These are phyloP conservation scores for Tapera naevia DNA, from an alignment of 2,797 vertebrate genomes.

Conservation along the genomic window DNA sequence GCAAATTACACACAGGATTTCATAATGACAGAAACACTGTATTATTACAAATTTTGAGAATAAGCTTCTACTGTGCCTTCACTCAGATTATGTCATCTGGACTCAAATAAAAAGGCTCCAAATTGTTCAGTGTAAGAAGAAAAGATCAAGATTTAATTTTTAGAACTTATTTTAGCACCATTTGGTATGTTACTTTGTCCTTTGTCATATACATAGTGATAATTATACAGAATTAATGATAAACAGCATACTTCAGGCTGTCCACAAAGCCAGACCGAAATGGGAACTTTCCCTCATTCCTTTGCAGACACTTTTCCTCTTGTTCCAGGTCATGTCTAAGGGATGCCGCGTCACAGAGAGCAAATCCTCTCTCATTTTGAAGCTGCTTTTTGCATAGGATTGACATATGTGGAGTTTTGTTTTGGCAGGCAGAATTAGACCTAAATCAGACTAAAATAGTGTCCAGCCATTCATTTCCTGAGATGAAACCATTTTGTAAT, in stretches of 20 bases:
- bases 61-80: neutral
- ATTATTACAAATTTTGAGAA: neutral
- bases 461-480: neutral
- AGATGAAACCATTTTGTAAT: neutral
- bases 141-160: neutral
- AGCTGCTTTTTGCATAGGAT: neutral
- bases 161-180: neutral
- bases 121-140: neutral
- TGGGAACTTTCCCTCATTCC: neutral
- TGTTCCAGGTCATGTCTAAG: neutral
- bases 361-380: neutral
- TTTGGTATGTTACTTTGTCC: neutral
- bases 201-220: neutral
- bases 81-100: constrained; percentile 80
- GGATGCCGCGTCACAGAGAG: neutral
- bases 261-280: neutral
- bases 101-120: constrained; percentile 77
- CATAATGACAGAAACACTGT: neutral
- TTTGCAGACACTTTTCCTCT: neutral
- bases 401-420: neutral
- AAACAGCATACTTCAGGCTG: neutral
- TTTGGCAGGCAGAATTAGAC: neutral
- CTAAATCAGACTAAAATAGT: neutral
- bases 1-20: neutral
- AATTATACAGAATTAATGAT: neutral